Percentiles rank a stretch among this genome's conserved stretches.
Evolutionary conservation across 2,888 invertebrate genomes (phyloP).

Genomic region (Cataglyphis albicans): DNA sequence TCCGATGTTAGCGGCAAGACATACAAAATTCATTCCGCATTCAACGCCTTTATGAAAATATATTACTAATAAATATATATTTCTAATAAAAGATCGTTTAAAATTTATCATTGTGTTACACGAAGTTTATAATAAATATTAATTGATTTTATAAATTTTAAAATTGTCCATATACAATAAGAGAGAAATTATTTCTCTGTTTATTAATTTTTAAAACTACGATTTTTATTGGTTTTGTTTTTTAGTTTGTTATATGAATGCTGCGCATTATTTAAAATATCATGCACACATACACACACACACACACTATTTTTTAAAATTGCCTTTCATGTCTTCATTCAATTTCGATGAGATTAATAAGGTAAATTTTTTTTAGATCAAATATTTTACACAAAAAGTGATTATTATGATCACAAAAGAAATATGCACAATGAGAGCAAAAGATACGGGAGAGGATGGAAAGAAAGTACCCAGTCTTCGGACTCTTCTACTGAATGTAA

Average conservation of each 20-base stretch:
- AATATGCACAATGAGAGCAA: slow-evolving; percentile 66
- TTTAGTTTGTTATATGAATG: background rate
- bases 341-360: background rate
- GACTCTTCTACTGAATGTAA: background rate
- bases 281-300: no score
- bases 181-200: background rate
- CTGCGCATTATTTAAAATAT: no score
- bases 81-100: no score
- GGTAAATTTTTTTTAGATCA: slow-evolving; percentile 41
- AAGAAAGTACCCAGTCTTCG: background rate
- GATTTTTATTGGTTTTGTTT: background rate
- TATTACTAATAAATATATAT: no score
- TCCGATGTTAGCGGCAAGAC: background rate
- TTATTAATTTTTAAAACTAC: background rate
- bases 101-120: background rate
- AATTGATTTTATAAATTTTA: background rate
- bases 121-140: background rate
- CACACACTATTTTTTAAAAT: background rate
- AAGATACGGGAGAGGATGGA: background rate
- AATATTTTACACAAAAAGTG: slow-evolving; percentile 69
- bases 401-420: slow-evolving; percentile 76
- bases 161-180: background rate
- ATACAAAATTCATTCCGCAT: background rate
- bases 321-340: background rate
- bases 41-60: background rate